Percentiles rank a stretch among this genome's conserved stretches.
phyloP scores from a whole-genome alignment of 2,797 vertebrate genomes.

The Rhinoraja longicauda region DNA sequence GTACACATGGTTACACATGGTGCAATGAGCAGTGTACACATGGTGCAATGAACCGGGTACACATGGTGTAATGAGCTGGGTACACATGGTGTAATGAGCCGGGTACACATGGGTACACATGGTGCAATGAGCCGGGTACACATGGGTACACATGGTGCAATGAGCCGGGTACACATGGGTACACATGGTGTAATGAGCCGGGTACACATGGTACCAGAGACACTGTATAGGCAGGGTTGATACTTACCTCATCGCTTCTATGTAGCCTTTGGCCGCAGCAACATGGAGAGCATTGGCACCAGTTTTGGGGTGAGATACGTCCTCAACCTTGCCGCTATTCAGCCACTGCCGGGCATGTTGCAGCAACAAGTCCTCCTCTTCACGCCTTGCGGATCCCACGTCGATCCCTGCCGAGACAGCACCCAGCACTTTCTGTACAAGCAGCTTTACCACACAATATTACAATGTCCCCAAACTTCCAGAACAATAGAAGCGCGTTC shows the following conservation, averaged over 20 bases:
- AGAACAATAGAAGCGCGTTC: background rate
- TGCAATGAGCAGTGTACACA: too few relatives aligned
- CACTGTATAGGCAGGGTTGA: background rate
- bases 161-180: too few relatives aligned
- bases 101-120: too few relatives aligned
- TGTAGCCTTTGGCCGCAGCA: constrained; percentile 82
- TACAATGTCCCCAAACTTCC: background rate
- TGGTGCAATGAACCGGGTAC: too few relatives aligned
- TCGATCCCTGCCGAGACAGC: constrained; percentile 65
- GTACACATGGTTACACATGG: too few relatives aligned
- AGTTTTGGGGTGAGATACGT: constrained; percentile 65
- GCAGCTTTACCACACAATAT: background rate
- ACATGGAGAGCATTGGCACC: constrained; percentile 82
- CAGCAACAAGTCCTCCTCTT: constrained; percentile 77
- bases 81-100: too few relatives aligned
- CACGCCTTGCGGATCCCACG: constrained; percentile 69
- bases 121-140: too few relatives aligned
- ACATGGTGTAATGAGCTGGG: too few relatives aligned
- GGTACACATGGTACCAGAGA: background rate
- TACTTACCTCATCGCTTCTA: constrained; percentile 77
- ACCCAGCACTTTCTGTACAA: background rate
- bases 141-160: too few relatives aligned
- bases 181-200: too few relatives aligned
- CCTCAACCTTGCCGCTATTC: constrained; percentile 61
- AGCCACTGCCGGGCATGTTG: constrained; percentile 74